A percentile compares a stretch with the other conserved stretches of the same genome.
Evolutionary conservation across 1,140 invertebrate genomes (phyloP).

Genomic region (Coenobita brevimanus): DNA sequence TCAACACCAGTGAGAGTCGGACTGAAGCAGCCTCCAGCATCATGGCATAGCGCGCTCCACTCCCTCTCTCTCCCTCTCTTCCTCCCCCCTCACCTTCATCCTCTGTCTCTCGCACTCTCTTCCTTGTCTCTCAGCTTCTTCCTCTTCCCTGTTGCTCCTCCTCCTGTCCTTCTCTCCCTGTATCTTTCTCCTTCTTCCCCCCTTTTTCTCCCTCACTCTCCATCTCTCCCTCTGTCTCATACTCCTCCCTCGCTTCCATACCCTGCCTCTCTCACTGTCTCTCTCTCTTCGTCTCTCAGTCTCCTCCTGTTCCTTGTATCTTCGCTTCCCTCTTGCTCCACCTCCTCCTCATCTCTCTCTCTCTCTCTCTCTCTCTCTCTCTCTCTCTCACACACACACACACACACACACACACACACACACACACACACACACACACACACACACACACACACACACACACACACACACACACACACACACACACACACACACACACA

Average conservation of each 20-base stretch:
- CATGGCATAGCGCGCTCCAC: too few species aligned
- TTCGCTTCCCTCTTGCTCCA: too few species aligned
- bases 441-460: background rate
- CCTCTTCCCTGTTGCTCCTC: too few species aligned
- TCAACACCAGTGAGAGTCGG: too few species aligned
- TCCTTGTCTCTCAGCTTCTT: too few species aligned
- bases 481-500: conserved; percentile 7
- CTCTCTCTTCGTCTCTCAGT: too few species aligned
- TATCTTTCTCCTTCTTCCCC: background rate
- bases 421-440: background rate
- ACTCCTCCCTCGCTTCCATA: background rate
- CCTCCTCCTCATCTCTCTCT: background rate
- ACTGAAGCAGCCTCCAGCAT: too few species aligned
- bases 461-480: conserved; percentile 1
- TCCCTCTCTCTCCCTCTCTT: too few species aligned
- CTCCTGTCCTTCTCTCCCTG: background rate
- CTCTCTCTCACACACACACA: background rate
- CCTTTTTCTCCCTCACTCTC: background rate
- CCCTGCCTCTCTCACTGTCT: too few species aligned
- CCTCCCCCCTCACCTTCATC: too few species aligned
- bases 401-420: background rate
- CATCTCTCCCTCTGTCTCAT: background rate
- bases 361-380: background rate
- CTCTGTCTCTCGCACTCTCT: too few species aligned
- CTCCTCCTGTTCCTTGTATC: too few species aligned